These are phyloP conservation scores for Drosophila sordidula DNA, from an alignment of 2,888 invertebrate species.

Conservation along the genomic window DNA sequence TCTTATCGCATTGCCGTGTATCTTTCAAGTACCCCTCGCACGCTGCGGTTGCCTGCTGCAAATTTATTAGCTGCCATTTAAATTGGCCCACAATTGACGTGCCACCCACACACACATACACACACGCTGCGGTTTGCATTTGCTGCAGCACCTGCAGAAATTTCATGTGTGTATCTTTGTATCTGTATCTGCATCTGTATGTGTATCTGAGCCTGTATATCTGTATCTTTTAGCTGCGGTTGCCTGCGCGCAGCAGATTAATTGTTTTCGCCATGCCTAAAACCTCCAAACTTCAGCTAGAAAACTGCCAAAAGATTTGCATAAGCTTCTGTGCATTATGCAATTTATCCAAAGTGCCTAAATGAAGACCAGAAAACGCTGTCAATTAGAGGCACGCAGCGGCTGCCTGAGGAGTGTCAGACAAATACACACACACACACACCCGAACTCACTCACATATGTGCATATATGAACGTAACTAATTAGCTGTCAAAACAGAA, in stretches of 20 bases:
- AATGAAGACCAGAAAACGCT: conserved; percentile 14
- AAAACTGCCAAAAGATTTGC: conserved; percentile 34
- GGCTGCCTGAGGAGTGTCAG: conserved; percentile 12
- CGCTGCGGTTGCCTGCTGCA: conserved; percentile 55
- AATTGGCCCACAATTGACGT: conserved; percentile 59
- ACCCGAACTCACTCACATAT: conserved; percentile 1
- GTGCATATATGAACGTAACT: conserved; percentile 65
- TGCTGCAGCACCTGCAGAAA: conserved; percentile 44
- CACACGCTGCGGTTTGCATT: conserved; percentile 42
- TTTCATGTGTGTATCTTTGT: conserved; percentile 23
- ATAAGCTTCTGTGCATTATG: conserved; percentile 24
- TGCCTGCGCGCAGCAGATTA: conserved; percentile 38
- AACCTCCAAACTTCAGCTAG: conserved; percentile 10
- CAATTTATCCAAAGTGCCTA: conserved; percentile 16
- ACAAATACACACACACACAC: neutral
- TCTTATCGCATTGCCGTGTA: conserved; percentile 43
- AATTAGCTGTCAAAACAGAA: conserved; percentile 82
- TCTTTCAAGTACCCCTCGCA: conserved; percentile 42
- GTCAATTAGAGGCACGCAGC: conserved; percentile 39
- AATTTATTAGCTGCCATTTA: conserved; percentile 79
- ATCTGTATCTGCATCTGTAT: conserved; percentile 8
- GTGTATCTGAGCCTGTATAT: conserved; percentile 4
- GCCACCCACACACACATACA: conserved; percentile 11
- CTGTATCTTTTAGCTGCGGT: conserved; percentile 32
- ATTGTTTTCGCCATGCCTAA: conserved; percentile 33